Evolutionary conservation across 2,797 vertebrate genomes (phyloP).

Genomic region (Acridotheres tristis): DNA sequence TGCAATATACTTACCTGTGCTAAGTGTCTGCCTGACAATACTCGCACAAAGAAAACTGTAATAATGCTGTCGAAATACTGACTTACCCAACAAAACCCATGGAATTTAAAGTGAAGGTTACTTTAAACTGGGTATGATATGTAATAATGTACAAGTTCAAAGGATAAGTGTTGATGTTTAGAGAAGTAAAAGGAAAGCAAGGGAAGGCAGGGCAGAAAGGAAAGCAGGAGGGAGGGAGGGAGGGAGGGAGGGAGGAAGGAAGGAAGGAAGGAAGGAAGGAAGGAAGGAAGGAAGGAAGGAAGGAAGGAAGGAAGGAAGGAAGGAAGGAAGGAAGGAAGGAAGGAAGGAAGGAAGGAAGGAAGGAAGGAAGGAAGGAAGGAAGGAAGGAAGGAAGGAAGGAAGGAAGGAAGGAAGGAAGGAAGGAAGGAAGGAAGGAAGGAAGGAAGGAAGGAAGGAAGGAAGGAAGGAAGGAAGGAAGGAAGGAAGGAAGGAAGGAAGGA

Average conservation of each 20-base stretch:
- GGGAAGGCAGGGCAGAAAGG: background rate
- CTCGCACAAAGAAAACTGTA: conserved; percentile 44
- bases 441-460: background rate
- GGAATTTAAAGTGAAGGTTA: conserved; percentile 41
- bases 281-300: background rate
- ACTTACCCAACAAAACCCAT: conserved; percentile 30
- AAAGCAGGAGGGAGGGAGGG: fast-evolving
- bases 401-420: fast-evolving
- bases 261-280: background rate
- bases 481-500: fast-evolving
- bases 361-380: background rate
- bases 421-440: background rate
- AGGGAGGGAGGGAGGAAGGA: too few species aligned
- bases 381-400: background rate
- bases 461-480: too few species aligned
- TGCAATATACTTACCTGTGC: conserved; percentile 32
- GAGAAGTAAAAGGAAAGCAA: background rate
- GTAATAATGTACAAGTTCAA: background rate
- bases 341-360: too few species aligned
- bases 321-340: background rate
- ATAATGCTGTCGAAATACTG: conserved; percentile 44
- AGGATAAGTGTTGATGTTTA: background rate
- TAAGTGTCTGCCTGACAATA: conserved; percentile 46
- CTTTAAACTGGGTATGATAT: background rate
- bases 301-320: fast-evolving